These are phyloP conservation scores for Crossaster papposus DNA, from an alignment of 53 echinoderm and acorn worm genomes.

Conservation along the genomic window DNA sequence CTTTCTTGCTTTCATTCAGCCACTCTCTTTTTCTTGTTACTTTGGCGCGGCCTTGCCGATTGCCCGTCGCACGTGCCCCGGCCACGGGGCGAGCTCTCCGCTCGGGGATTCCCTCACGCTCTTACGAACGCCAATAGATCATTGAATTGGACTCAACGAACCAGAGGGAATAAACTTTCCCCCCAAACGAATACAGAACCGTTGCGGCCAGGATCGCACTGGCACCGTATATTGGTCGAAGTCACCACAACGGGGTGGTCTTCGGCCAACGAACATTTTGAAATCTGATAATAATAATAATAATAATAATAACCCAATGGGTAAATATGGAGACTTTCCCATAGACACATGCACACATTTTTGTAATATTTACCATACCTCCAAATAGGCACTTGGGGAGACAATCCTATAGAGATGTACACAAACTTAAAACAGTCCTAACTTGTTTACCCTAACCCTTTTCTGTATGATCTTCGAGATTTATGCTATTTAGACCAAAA, in stretches of 20 bases:
- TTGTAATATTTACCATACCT: too few species aligned
- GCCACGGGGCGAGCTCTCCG: background rate
- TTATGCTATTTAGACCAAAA: too few species aligned
- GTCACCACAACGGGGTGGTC: background rate
- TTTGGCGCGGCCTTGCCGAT: constrained; percentile 1
- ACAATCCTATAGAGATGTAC: too few species aligned
- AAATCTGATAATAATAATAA: too few species aligned
- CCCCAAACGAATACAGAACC: background rate
- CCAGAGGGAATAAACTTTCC: background rate
- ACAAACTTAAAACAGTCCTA: too few species aligned
- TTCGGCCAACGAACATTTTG: background rate
- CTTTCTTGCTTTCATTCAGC: background rate
- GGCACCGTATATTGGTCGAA: background rate
- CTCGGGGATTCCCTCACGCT: constrained; percentile 28
- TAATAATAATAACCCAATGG: too few species aligned
- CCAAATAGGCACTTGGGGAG: too few species aligned
- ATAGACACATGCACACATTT: too few species aligned
- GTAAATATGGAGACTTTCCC: too few species aligned
- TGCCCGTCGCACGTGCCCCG: constrained; percentile 27
- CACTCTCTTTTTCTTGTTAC: background rate
- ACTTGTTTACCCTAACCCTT: too few species aligned
- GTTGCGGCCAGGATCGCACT: background rate
- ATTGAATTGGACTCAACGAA: background rate
- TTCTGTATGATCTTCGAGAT: too few species aligned
- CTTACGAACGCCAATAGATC: constrained; percentile 14